A percentile compares a stretch with the other conserved stretches of the same genome.
Conservation (phyloP, 2,797 vertebrate genomes). For the Forpus xanthops region DNA sequence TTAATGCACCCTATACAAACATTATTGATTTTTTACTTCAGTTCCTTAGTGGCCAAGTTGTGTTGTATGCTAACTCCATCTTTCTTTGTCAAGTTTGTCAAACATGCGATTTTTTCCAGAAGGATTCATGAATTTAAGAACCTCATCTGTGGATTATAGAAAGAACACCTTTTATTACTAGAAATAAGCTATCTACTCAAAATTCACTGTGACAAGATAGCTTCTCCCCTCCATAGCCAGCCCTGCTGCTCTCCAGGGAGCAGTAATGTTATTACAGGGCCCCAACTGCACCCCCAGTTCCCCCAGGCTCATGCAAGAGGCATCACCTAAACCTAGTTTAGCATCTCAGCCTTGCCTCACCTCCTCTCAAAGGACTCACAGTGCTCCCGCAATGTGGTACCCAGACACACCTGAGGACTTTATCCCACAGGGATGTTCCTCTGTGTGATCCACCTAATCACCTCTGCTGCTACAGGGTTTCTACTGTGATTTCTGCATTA, state of each 20-base stretch:
- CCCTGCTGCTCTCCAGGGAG: neutral
- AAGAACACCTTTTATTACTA: neutral
- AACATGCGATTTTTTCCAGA: neutral
- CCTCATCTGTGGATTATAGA: neutral
- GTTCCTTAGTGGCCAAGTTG: neutral
- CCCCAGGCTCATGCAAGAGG: neutral
- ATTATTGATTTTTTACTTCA: neutral
- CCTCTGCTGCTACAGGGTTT: neutral
- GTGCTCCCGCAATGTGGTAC: fast-evolving
- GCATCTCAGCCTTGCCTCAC: neutral
- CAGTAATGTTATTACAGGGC: fast-evolving
- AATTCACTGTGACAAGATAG: neutral
- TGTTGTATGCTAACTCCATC: neutral
- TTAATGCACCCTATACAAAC: neutral
- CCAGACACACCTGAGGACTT: neutral
- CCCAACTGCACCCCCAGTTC: neutral
- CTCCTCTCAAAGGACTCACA: neutral
- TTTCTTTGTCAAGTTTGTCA: neutral
- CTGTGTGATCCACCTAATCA: neutral
- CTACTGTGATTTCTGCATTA: neutral
- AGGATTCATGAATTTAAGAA: neutral
- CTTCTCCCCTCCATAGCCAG: neutral
- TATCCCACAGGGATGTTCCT: neutral
- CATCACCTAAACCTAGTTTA: neutral
- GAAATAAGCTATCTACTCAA: neutral